Base-by-base conservation (phyloP, 2,113 vertebrate species). In the Chauna torquata region DNA sequence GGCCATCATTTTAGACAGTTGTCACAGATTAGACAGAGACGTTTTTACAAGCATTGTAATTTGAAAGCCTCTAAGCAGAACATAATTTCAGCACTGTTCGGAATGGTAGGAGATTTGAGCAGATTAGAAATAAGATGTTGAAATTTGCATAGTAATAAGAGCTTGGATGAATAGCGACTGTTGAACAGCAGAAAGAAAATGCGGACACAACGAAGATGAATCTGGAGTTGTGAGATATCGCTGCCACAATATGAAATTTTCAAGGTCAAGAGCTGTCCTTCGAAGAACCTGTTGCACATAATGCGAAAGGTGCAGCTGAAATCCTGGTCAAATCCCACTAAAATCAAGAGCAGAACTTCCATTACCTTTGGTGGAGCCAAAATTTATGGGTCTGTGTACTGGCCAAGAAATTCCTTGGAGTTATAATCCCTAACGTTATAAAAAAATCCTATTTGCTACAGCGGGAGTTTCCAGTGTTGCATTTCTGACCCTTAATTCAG, bases 61-160 rank as follows among this genome's bases (percentile, higher is more conserved):
- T 83, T 65, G 88, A 75, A 93, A 86, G 77, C 82, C 62, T 88
- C 72, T 84, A 82, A 82, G 89, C 61, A 85, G 91, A 92, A 86
- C 91, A 89, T 78, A 74, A 93, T 96, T 97, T 96, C 64, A 72
- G 68, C 62, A n/a, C 57, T 32, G 79, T 74, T 96, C 62, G 52
- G 89, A 95, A 83, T 58, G 68, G 69, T 72, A 89, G 50, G 88
- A 96, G 95, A 96, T 96, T 92, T 65, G 89, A 95, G 75, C 66
- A 96, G 94, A 96, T 96, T 94, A 96, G 95, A 90, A 94, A 90
- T 68, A 90, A 81, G 92, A 90, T 94, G 94, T 94, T 84, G 92
- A 97, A 95, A 97, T 97, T 95, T 97, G 87, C 97, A 97, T 96
- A 95, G 93, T 95, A 97, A 97, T 96, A 85, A 95, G 93, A 92